Conservation (phyloP, 2,113 vertebrate species). For the Bujurquina vittata region DNA sequence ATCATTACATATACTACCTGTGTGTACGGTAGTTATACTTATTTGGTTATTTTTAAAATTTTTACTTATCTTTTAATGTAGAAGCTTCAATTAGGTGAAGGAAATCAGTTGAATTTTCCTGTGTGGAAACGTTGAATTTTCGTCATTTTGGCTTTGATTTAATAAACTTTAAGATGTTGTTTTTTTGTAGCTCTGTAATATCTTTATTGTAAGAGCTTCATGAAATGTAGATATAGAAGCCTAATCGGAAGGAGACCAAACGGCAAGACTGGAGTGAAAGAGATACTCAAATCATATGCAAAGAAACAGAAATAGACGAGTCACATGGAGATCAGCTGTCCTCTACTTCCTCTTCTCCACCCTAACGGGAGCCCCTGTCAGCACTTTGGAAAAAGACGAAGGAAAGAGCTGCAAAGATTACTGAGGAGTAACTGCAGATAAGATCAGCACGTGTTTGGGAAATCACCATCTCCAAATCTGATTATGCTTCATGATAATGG, state of each 20-base stretch:
- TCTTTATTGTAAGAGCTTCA: neutral
- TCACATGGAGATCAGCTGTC: slow-evolving; percentile 34
- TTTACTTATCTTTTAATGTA: neutral
- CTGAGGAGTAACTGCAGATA: too few species aligned
- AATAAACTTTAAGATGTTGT: neutral
- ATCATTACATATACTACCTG: neutral
- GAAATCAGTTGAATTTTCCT: neutral
- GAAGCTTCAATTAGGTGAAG: neutral
- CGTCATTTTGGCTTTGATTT: neutral
- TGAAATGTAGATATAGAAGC: neutral
- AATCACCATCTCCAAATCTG: too few species aligned
- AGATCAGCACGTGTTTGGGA: too few species aligned
- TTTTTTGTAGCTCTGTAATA: neutral
- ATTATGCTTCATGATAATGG: too few species aligned
- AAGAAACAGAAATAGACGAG: slow-evolving; percentile 21
- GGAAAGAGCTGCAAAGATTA: neutral
- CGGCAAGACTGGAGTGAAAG: neutral
- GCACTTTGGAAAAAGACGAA: neutral
- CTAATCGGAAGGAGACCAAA: neutral
- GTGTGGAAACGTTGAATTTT: neutral
- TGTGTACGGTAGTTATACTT: neutral
- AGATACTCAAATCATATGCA: slow-evolving; percentile 46
- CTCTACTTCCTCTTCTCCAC: slow-evolving; percentile 28
- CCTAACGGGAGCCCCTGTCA: neutral
- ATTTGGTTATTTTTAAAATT: neutral